Conservation (phyloP, 2,113 vertebrate species). For the Neotoma lepida region DNA sequence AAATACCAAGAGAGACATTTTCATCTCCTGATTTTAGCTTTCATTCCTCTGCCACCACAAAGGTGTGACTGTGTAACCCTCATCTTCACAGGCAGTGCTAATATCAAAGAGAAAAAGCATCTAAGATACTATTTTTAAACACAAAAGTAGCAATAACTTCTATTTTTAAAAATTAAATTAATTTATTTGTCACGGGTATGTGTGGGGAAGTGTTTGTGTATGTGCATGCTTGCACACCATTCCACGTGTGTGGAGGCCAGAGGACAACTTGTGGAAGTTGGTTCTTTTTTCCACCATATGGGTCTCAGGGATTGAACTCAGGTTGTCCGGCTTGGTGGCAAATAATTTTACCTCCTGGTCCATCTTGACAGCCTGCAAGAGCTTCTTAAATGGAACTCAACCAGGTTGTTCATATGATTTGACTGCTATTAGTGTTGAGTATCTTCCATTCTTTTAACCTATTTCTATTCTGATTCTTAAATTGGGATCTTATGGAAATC, state of each 20-base stretch:
- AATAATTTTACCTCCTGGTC: neutral
- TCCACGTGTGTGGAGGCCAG: neutral
- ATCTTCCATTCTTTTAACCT: neutral
- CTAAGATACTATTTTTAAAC: neutral
- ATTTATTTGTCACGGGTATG: neutral
- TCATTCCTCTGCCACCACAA: neutral
- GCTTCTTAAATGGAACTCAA: neutral
- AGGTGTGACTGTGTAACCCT: neutral
- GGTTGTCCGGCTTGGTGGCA: too few relatives aligned
- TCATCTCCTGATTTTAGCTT: conserved; percentile 31
- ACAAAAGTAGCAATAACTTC: neutral
- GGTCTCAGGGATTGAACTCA: neutral
- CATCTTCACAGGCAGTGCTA: conserved; percentile 16
- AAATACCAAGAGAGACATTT: conserved; percentile 49
- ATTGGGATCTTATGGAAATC: neutral
- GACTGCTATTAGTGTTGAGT: neutral
- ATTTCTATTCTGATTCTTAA: conserved; percentile 34
- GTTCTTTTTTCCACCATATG: neutral
- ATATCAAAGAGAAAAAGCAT: conserved; percentile 25
- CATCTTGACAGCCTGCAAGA: neutral
- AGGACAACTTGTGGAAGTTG: too few relatives aligned
- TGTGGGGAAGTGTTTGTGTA: neutral
- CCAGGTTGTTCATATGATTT: conserved; percentile 6
- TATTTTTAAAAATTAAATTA: neutral
- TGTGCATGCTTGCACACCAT: too few relatives aligned